A percentile compares a stretch with the other conserved stretches of the same genome.
phyloP scores from a whole-genome alignment of 2,888 invertebrate genomes.

The Odontothrips loti region DNA sequence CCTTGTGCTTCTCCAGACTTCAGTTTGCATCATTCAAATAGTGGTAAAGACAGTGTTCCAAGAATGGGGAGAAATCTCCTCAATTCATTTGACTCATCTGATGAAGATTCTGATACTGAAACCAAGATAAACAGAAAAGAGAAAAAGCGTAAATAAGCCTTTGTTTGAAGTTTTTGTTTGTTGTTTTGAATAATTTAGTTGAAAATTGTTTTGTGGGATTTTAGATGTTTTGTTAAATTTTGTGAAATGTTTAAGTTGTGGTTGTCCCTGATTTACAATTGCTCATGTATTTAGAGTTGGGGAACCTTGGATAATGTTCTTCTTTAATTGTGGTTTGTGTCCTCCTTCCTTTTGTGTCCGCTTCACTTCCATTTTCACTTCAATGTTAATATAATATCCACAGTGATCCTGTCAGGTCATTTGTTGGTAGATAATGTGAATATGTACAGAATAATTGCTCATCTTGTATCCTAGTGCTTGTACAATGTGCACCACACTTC shows the following conservation, averaged over 20 bases:
- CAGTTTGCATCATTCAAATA: background rate
- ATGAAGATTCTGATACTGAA: background rate
- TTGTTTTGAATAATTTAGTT: background rate
- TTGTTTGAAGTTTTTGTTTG: background rate
- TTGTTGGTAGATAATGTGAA: no score
- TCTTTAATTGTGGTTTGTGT: no score
- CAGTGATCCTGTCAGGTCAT: no score
- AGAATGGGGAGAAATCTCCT: slow-evolving; percentile 10
- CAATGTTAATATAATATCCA: no score
- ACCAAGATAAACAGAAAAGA: background rate
- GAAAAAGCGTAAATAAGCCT: background rate
- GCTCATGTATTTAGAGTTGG: no score
- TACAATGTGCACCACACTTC: no score
- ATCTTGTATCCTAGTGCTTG: no score
- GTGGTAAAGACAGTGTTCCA: background rate
- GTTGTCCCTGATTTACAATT: no score
- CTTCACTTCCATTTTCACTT: no score
- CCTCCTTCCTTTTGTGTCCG: no score
- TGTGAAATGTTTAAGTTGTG: background rate
- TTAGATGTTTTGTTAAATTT: slow-evolving; percentile 8
- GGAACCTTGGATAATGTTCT: no score
- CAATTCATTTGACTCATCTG: background rate
- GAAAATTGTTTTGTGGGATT: background rate
- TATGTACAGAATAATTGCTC: no score
- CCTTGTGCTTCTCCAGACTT: slow-evolving; percentile 3